phyloP scores from a whole-genome alignment of 2,888 invertebrate genomes.

The Sepioteuthis lessoniana region DNA sequence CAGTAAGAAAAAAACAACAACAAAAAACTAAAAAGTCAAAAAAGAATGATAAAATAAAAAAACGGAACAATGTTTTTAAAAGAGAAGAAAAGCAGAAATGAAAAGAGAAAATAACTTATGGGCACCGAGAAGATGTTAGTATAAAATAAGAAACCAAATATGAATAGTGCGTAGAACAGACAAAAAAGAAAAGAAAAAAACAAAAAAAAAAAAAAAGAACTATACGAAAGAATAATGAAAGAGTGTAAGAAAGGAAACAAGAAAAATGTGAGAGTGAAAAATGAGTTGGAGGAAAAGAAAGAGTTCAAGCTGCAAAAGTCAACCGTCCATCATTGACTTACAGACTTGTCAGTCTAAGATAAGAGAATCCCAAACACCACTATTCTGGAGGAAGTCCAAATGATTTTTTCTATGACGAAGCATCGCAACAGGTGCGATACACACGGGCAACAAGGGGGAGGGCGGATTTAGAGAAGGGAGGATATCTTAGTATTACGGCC shows the following conservation, averaged over 20 bases:
- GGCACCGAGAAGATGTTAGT: too few species aligned
- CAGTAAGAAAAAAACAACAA: too few species aligned
- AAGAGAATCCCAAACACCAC: neutral
- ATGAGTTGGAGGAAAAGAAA: neutral
- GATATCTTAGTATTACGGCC: neutral
- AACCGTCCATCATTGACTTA: neutral
- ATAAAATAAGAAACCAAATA: too few species aligned
- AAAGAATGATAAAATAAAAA: too few species aligned
- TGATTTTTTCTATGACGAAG: neutral
- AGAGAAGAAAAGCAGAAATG: too few species aligned
- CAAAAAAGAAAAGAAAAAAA: too few species aligned
- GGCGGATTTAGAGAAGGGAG: too few species aligned
- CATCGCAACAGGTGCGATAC: neutral
- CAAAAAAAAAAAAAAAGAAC: too few species aligned
- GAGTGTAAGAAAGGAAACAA: neutral
- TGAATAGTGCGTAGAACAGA: too few species aligned
- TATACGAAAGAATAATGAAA: neutral
- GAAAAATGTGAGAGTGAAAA: neutral
- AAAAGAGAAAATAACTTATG: too few species aligned
- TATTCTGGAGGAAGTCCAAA: neutral
- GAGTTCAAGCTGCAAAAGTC: neutral
- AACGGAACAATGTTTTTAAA: too few species aligned
- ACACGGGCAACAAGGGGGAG: neutral
- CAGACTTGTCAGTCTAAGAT: neutral
- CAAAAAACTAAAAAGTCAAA: too few species aligned